Conservation (phyloP, 2,797 vertebrate genomes). For the Hybognathus amarus region DNA sequence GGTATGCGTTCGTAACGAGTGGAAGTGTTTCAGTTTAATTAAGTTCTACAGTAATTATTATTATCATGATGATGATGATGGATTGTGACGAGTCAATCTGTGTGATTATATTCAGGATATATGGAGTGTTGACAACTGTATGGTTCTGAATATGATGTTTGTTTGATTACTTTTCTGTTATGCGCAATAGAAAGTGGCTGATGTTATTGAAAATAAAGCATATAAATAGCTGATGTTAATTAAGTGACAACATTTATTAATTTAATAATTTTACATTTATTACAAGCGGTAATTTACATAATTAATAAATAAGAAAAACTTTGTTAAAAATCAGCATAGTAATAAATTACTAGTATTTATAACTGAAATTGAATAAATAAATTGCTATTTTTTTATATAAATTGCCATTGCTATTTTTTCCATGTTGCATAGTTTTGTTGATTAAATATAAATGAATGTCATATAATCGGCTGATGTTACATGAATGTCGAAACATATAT, state of each 20-base stretch:
- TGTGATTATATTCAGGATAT: constrained; percentile 17
- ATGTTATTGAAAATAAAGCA: neutral
- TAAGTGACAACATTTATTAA: neutral
- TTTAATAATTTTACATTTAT: neutral
- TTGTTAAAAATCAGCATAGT: neutral
- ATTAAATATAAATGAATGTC: neutral
- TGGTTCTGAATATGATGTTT: constrained; percentile 1
- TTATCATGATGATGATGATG: constrained; percentile 37
- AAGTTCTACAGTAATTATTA: constrained; percentile 33
- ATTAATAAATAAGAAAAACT: neutral
- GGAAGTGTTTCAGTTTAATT: constrained; percentile 41
- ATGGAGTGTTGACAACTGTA: constrained; percentile 6
- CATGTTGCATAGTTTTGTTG: neutral
- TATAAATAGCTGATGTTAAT: neutral
- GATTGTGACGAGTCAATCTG: constrained; percentile 36
- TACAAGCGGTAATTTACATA: no score
- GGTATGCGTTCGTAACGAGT: constrained; percentile 50
- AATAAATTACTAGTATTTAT: neutral
- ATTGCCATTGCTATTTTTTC: neutral
- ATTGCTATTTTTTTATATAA: no score
- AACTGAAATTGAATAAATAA: neutral
- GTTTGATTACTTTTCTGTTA: neutral
- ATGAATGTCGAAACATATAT: neutral
- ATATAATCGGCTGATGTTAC: neutral
- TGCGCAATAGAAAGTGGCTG: neutral